A percentile compares a stretch with the other conserved stretches of the same genome.
phyloP scores from a whole-genome alignment of 1,140 invertebrate genomes.

The Orius insidiosus region DNA sequence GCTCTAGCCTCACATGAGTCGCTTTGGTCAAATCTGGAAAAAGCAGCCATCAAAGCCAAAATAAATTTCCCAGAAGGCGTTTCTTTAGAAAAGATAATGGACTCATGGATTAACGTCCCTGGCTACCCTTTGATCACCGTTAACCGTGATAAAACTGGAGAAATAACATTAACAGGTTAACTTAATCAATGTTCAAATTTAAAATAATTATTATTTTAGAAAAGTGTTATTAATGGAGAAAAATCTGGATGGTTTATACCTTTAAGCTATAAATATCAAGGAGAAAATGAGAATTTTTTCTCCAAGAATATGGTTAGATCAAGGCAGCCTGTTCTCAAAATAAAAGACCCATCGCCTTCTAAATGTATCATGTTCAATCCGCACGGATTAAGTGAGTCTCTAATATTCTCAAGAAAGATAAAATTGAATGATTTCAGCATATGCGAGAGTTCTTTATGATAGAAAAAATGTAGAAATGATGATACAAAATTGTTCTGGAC shows the following conservation, averaged over 20 bases:
- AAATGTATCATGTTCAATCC: slow-evolving; percentile 45
- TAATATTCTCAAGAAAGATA: background rate
- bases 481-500: background rate
- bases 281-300: slow-evolving; percentile 24
- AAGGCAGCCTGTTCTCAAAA: slow-evolving; percentile 5
- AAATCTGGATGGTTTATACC: slow-evolving; percentile 34
- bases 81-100: slow-evolving; percentile 27
- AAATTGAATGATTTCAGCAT: slow-evolving; percentile 28
- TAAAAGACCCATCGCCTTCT: slow-evolving; percentile 2
- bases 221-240: slow-evolving; percentile 17
- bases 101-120: slow-evolving; percentile 52
- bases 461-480: slow-evolving; percentile 30
- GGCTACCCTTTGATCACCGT: slow-evolving; percentile 55
- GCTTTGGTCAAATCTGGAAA: slow-evolving; percentile 15
- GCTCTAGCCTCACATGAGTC: slow-evolving; percentile 10
- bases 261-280: slow-evolving; percentile 32
- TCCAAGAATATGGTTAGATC: slow-evolving; percentile 23
- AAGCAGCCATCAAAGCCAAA: background rate
- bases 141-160: slow-evolving; percentile 30
- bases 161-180: slow-evolving; percentile 33
- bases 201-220: too few species aligned
- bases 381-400: slow-evolving; percentile 30
- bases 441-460: slow-evolving; percentile 59
- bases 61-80: slow-evolving; percentile 19
- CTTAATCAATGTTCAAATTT: too few species aligned